A percentile compares a stretch with the other conserved stretches of the same genome.
Conservation (phyloP, 2,888 invertebrate genomes). For the Acanthosepion lycidas region DNA sequence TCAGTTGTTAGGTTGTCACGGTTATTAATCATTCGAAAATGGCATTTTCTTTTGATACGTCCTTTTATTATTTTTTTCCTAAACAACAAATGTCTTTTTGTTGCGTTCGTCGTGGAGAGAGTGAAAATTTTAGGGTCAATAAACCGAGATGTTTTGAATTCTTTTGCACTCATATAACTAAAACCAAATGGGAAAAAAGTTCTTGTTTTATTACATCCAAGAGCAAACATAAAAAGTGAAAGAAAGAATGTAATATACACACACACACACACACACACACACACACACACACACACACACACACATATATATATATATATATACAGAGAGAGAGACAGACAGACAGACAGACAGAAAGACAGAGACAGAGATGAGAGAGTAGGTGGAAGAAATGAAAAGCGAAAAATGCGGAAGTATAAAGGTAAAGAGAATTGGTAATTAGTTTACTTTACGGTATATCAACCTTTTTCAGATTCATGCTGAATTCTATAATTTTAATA, state of each 20-base stretch:
- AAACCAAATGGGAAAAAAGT: not conserved
- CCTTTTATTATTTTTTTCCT: not conserved
- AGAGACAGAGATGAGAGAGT: no score
- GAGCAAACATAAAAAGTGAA: not conserved
- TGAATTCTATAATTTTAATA: no score
- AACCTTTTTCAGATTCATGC: no score
- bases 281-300: no score
- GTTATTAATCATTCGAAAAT: not conserved
- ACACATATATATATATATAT: no score
- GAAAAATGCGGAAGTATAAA: no score
- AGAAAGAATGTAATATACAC: not conserved
- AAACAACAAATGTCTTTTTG: not conserved
- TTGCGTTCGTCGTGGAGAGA: not conserved
- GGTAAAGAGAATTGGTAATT: no score
- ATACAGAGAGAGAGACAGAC: no score
- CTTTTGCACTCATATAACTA: not conserved
- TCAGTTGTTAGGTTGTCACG: not conserved
- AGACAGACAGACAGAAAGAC: no score
- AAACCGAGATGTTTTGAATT: not conserved
- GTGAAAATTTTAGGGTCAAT: not conserved
- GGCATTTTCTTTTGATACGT: not conserved
- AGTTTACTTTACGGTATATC: no score
- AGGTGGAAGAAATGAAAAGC: no score
- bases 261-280: no score
- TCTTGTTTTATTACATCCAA: not conserved